Evolutionary conservation across 2,888 invertebrate genomes (phyloP).

Genomic region (Melolontha melolontha): DNA sequence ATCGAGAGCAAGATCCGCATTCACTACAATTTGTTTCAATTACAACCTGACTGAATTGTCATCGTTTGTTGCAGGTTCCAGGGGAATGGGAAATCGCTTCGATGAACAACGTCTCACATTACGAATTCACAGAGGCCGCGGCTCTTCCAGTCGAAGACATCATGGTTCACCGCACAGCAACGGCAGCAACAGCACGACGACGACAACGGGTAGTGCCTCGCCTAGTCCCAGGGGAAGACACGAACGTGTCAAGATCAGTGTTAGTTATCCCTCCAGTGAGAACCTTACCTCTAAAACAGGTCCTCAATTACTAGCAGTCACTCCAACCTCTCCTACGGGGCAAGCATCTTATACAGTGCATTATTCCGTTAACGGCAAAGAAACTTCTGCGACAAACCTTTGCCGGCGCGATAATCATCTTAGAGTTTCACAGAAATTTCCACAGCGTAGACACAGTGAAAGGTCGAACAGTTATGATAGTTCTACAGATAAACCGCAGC

Average conservation of each 20-base stretch:
- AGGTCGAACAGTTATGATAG: constrained; percentile 69
- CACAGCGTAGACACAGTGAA: constrained; percentile 52
- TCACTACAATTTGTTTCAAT: constrained; percentile 4
- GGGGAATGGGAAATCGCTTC: constrained; percentile 80
- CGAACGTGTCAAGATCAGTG: constrained; percentile 87
- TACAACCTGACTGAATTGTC: constrained; percentile 1
- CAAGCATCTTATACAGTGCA: constrained; percentile 74
- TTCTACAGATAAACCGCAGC: constrained; percentile 54
- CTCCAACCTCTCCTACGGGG: constrained; percentile 64
- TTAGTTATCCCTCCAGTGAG: constrained; percentile 86
- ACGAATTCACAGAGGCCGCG: constrained; percentile 89
- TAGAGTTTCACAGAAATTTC: constrained; percentile 65
- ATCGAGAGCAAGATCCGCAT: neutral
- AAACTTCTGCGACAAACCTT: constrained; percentile 68
- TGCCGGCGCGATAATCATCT: constrained; percentile 70
- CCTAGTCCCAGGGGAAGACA: constrained; percentile 72
- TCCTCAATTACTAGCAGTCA: constrained; percentile 60
- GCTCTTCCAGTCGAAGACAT: constrained; percentile 69
- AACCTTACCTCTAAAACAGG: constrained; percentile 64
- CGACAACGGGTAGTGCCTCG: constrained; percentile 72
- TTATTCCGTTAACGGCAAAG: constrained; percentile 75
- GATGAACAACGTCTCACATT: constrained; percentile 92
- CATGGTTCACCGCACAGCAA: constrained; percentile 76
- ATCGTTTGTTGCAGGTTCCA: constrained; percentile 66
- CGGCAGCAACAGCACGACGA: constrained; percentile 77